phyloP scores from a whole-genome alignment of 1,140 invertebrate species.

The Drosophila ananassae region DNA sequence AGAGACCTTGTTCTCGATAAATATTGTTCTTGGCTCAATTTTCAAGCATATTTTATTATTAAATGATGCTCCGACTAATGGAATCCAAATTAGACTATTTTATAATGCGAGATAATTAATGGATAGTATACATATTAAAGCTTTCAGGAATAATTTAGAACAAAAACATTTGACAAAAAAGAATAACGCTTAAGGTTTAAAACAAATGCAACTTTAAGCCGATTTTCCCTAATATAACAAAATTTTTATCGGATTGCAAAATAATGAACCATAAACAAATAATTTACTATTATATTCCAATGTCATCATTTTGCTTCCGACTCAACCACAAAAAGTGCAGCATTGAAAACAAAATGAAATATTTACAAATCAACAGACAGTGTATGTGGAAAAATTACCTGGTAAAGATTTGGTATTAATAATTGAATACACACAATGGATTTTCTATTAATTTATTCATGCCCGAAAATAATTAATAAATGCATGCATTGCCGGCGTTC shows the following conservation, averaged over 20 bases:
- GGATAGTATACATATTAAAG: not conserved
- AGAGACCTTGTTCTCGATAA: slow-evolving; percentile 20
- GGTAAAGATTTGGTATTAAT: slow-evolving; percentile 50
- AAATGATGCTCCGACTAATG: slow-evolving; percentile 20
- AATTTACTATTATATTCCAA: slow-evolving; percentile 37
- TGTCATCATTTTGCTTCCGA: slow-evolving; percentile 24
- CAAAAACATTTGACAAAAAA: too few relatives aligned
- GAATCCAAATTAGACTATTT: not conserved
- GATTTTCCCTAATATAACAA: slow-evolving; percentile 19
- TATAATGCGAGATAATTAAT: not conserved
- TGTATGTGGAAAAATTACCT: slow-evolving; percentile 25
- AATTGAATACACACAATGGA: slow-evolving; percentile 56
- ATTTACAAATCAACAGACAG: slow-evolving; percentile 40
- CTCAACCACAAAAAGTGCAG: slow-evolving; percentile 2
- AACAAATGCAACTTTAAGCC: slow-evolving; percentile 6
- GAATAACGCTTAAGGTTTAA: not conserved
- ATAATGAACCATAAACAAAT: slow-evolving; percentile 43
- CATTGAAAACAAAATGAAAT: slow-evolving; percentile 28
- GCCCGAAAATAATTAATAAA: slow-evolving; percentile 34
- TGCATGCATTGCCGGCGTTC: slow-evolving; percentile 15
- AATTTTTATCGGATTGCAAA: slow-evolving; percentile 31
- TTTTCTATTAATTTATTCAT: slow-evolving; percentile 67
- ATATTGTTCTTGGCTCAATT: slow-evolving; percentile 41
- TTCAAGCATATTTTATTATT: slow-evolving; percentile 39
- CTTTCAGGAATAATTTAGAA: too few relatives aligned